Percentiles rank a stretch among this genome's conserved stretches.
phyloP scores from a whole-genome alignment of 2,888 invertebrate species.

The Argynnis bischoffii region DNA sequence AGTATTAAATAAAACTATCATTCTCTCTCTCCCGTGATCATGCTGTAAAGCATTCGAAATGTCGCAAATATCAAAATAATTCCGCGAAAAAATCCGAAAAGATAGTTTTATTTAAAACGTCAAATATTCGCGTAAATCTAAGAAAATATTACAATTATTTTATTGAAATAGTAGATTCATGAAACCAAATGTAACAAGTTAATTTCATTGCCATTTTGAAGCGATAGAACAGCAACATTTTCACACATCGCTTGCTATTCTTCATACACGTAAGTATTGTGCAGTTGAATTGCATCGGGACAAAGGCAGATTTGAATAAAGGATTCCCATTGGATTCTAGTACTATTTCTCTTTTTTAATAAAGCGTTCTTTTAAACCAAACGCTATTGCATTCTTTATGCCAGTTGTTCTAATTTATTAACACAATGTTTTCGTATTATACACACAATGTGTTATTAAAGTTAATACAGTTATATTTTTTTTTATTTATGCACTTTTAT shows the following conservation, averaged over 20 bases:
- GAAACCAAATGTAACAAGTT: background rate
- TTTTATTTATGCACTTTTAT: no score
- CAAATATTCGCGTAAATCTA: background rate
- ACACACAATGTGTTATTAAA: background rate
- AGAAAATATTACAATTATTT: background rate
- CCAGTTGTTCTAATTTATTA: conserved; percentile 1
- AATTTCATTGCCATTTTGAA: conserved; percentile 9
- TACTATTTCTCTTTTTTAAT: conserved; percentile 24
- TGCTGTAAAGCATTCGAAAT: no score
- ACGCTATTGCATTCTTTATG: conserved; percentile 17
- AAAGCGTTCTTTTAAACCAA: conserved; percentile 22
- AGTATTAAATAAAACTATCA: no score
- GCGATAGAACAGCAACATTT: conserved; percentile 10
- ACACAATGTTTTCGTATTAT: background rate
- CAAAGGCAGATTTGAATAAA: conserved; percentile 25
- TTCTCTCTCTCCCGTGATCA: no score
- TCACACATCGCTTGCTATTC: conserved; percentile 18
- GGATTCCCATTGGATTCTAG: conserved; percentile 22
- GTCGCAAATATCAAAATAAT: no score
- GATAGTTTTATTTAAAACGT: no score
- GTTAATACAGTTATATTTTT: background rate
- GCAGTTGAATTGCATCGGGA: conserved; percentile 18
- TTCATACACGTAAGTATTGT: conserved; percentile 24
- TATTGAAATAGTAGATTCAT: background rate
- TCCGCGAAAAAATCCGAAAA: no score